Base-by-base conservation (phyloP, 2,113 vertebrate species). In the Narcine bancroftii region DNA sequence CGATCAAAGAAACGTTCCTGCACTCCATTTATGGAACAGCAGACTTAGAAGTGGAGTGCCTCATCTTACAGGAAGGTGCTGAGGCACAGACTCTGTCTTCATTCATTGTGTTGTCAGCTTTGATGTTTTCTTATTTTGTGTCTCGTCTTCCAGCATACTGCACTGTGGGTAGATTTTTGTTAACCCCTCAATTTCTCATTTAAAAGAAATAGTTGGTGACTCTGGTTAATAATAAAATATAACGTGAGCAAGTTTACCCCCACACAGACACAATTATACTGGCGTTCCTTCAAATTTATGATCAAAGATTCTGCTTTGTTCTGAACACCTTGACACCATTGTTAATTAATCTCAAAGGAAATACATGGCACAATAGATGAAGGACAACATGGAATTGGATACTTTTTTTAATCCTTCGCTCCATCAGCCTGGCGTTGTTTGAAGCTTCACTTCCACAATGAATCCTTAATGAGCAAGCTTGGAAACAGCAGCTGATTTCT, bases 131-230 rank as follows among this genome's bases (percentile, higher is more conserved):
- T 36, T 42, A 66, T 65, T 69, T 66, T 91, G 65, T 63, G 81
- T 60, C 19, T 91, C 47, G 89, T 71, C 42, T 91, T 91, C 63
- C 42, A 47, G 65, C 65, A 9, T 69, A 91, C 89, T 91, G 89
- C 65, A 91, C 89, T 91, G 89, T 91, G 89, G 63, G 24, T 71
- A 91, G 89, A 26, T 29, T 21, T 91, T 47, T 69, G 39, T 69
- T 91, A 66, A 69, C 66, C 24, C 63, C 47, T 87, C 65, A 42
- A 69, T 24, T 91, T 60, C 42, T 47, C 89, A 17, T 7, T 87
- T 87, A 60, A 60, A 87, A 87, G 56, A 87, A 63, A 36, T 87
- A 33, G 47, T 29, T n/a, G 33, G n/a, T n/a, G 47, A 53, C 81
- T 85, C 3, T 9, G 6, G 6, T 63, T 60, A 87, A 87, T 60